Base-by-base conservation (phyloP, 2,888 invertebrate genomes). In the Gari tellinella region DNA sequence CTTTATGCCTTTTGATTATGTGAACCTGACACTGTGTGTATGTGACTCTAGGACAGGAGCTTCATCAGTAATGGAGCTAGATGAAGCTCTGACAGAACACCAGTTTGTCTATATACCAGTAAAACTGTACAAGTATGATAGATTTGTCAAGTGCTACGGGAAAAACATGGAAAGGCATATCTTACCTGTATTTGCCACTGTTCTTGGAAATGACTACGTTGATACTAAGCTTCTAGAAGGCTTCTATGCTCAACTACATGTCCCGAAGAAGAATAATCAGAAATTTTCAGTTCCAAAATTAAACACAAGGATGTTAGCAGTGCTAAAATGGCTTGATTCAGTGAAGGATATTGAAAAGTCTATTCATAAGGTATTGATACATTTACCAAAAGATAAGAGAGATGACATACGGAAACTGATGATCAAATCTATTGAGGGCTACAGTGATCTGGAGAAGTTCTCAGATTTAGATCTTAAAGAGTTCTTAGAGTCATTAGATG, bases 181-280 rank as follows among this genome's bases (percentile, higher is more conserved):
- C 73, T 90, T 98, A 55, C 97, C 97, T 0, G 89, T 98, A 23
- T 93, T 97, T 75, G 96, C 97, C 0, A 95, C 96, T 0, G 90
- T 98, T 40, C 92, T 97, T 8, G 98, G 98, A 0, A 98, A 98
- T 93, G 98, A 98, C 92, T 97, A 96, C 92, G 95, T 97, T 10
- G 93, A 95, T 43, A 93, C 74, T 12, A 67, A 64, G 41, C 69
- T 72, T 0, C 97, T 97, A 87, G 93, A 92, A 1, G 94, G 94
- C 78, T 97, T 97, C 90, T 96, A 95, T 86, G 91, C 93, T 15
- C 70, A 69, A n/a, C 62, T 86, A 7, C 94, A 94, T 88, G 84
- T 95, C 41, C 93, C 94, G 10, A 93, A 92, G 51, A 93, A 92
- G 52, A 66, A 64, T 40, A 81, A 65, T 49, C 76, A 62, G 43